Base-by-base conservation (phyloP, 1,140 invertebrate species). In the Diorhabda carinulata region DNA sequence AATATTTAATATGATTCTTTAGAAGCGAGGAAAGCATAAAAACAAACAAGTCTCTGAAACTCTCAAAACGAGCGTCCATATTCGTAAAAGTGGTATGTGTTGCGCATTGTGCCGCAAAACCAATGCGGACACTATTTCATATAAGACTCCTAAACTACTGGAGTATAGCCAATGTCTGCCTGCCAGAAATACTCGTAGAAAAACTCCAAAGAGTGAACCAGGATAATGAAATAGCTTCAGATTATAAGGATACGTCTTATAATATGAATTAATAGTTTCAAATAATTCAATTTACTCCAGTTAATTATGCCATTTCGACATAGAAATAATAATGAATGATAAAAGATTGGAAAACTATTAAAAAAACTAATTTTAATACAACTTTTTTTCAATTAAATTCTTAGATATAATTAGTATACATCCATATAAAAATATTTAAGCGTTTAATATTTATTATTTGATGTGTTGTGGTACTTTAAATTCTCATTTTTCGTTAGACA, bases 91-190 rank as follows among this genome's bases (percentile, higher is more conserved):
- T 7, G 41, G 57, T 43, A 57, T 5, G 64, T 65, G 43, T 62
- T 41, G 52, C 65, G 65, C 65, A 67, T 67, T 67, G 65, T 67
- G 65, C 41, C 58, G 65, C 65, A 67, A 67, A 64, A 67, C 65
- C 60, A 9, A 61, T 43, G 65, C 65, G 9, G 65, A 8, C 65
- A 67, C 65, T 67, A 67, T 67, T 67, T 67, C 65, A 67, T 52
- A 8, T 52, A 52, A 52, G 47, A 6, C 57, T 42, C 40, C 42
- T 25, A 10, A 60, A 61, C 65, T 67, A 67, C 65, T 67, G 65
- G 65, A 67, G 65, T 57, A 67, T 67, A 57, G 65, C 65, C 65
- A 67, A 67, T 47, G 65, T 60, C 60, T 47, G n/a, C 44, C 57
- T 42, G 57, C 8, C 43, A 43, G 52, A 41, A 7, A 41, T 65